Evolutionary conservation across 2,888 invertebrate genomes (phyloP), one percentile per base, ranked within the genome.

Genomic region (Chaitophorus viminalis): DNA sequence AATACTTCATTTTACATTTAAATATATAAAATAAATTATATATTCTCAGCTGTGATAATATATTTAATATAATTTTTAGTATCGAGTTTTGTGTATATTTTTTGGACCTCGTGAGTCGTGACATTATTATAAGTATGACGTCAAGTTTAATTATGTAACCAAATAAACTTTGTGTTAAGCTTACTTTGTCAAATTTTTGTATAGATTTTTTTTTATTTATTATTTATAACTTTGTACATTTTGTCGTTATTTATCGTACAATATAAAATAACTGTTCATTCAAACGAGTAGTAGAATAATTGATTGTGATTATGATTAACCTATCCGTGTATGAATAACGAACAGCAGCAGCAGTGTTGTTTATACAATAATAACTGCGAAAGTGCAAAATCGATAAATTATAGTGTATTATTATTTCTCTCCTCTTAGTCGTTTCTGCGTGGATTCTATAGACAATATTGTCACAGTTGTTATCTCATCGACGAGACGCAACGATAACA

Each of bases 201-300:
- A 87, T 87, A 87, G 81, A 79, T 74, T 85, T 33, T 85, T 54
- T 74, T 77, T 68, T 75, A 75, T 84, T 84, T 76, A 84, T 85
- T 86, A 87, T 87, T 87, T 87, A 87, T 81, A 46, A 87, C 79
- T 81, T 87, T 87, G 87, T 87, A 81, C 75, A 81, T 87, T 87
- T 87, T 87, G 65, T 87, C 81, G 87, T 87, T 87, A 81, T 87
- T 87, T 74, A 81, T 87, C 87, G 79, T 87, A 87, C 46, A 87
- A 81, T 81, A 87, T 87, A 87, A 81, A 81, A 81, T 87, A 81
- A 81, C 60, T 87, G 87, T 87, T 87, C 74, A 74, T 75, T 81
- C 81, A 46, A 65, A 74, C 31, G 39, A 46, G 70, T 36, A 5
- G 36, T 83, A 60, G 39, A 11, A 65, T 21, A 60, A n/a, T n/a